Evolutionary conservation across 2,797 vertebrate species (phyloP).

Genomic region (Heteromormyrus szaboi): DNA sequence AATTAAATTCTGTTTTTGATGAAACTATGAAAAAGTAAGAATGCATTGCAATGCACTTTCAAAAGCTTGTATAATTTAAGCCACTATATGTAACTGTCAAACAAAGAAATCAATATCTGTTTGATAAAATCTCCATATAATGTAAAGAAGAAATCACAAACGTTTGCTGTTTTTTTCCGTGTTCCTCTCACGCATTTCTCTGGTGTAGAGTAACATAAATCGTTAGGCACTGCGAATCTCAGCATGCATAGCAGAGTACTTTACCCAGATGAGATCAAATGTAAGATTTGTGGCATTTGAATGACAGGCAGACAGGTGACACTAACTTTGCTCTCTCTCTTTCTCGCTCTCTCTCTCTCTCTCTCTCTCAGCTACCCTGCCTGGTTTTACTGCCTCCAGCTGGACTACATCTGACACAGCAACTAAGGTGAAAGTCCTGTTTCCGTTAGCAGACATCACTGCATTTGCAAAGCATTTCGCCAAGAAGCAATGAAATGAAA

Average conservation of each 20-base stretch:
- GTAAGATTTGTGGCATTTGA: neutral
- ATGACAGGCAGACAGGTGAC: neutral
- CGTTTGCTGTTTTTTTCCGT: neutral
- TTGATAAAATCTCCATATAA: neutral
- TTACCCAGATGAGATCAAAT: neutral
- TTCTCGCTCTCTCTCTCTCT: neutral
- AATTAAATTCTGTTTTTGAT: neutral
- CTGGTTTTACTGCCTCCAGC: constrained; percentile 40
- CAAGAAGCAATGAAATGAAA: neutral
- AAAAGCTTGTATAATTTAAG: neutral
- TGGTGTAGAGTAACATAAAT: neutral
- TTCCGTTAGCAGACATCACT: neutral
- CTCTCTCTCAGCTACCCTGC: constrained; percentile 40
- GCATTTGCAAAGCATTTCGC: neutral
- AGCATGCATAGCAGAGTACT: neutral
- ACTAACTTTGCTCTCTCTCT: neutral
- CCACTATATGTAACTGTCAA: neutral
- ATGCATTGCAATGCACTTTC: neutral
- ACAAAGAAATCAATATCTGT: neutral
- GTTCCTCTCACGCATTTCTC: neutral
- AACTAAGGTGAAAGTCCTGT: constrained; percentile 51
- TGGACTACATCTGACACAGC: constrained; percentile 46
- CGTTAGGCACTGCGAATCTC: neutral
- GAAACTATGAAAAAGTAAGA: neutral
- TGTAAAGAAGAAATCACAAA: neutral